Conservation (phyloP, 2,797 vertebrate genomes). For the Yasuhikotakia modesta region DNA sequence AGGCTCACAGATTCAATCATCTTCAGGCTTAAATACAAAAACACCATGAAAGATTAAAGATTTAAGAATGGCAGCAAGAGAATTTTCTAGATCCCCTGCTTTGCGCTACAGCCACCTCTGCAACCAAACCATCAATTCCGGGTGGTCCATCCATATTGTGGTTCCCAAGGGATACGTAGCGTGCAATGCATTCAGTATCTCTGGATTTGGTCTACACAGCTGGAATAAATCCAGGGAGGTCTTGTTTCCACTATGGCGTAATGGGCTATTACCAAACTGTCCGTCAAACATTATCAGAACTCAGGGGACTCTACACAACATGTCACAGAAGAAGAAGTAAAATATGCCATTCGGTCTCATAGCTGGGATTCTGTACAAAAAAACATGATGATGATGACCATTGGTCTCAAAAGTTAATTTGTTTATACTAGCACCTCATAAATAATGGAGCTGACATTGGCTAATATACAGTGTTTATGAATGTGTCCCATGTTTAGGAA, state of each 20-base stretch:
- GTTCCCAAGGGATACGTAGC: constrained; percentile 48
- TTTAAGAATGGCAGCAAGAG: constrained; percentile 21
- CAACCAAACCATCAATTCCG: constrained; percentile 23
- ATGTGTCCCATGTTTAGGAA: constrained; percentile 36
- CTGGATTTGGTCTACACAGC: constrained; percentile 47
- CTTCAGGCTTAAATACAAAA: constrained; percentile 47
- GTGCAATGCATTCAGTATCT: constrained; percentile 44
- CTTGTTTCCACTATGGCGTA: constrained; percentile 27
- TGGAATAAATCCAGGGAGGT: constrained; percentile 48
- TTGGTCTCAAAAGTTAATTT: constrained; percentile 32
- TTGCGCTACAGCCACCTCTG: background rate
- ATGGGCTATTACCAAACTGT: constrained; percentile 34
- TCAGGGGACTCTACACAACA: constrained; percentile 53
- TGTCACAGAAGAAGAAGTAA: constrained; percentile 26
- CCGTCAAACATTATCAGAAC: constrained; percentile 42
- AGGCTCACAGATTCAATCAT: constrained; percentile 37
- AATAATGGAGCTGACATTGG: constrained; percentile 64
- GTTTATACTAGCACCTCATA: constrained; percentile 61
- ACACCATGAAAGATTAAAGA: constrained; percentile 29
- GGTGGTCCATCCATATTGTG: constrained; percentile 64
- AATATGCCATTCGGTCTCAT: constrained; percentile 53
- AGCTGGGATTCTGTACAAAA: constrained; percentile 64
- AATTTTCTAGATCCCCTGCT: constrained; percentile 40
- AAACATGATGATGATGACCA: constrained; percentile 49
- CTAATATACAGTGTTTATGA: constrained; percentile 58